Evolutionary conservation across 2,113 vertebrate species (phyloP), one percentile per base, ranked within the genome.

Genomic region (Nestor notabilis): DNA sequence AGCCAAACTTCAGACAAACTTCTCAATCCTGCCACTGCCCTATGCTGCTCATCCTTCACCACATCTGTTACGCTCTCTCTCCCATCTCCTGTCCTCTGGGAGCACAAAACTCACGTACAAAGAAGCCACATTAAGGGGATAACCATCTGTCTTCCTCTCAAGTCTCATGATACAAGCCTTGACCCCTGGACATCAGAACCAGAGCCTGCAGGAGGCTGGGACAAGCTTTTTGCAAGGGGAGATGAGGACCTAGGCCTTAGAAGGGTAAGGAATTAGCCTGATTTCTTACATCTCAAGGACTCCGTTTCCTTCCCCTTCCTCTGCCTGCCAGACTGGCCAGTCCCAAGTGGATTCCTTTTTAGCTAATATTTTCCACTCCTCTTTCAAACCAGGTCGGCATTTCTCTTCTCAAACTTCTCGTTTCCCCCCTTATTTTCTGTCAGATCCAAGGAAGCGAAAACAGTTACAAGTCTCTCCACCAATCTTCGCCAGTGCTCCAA

Each of bases 1-100:
- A 39, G 31, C 4, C 20, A 20, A 91, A 91, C 66, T 58, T 61
- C 46, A 65, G 11, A 28, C 35, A 17, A 50, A 68, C 15, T 41
- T 66, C 21, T 58, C 49, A 20, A 55, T 27, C 10, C 19, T 63
- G 50, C 4, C 53, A 31, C 18, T 25, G 3, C 13, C 13, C n/a
- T 24, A 8, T 61, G 23, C 25, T 7, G 13, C 9, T 44, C 25
- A 17, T 9, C 11, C 11, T 46, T 74, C 56, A 35, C 39, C 6
- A 23, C 0, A 0, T 23, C 58, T 70, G 33, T 55, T 50, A 78
- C 0, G 0, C 4, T 18, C 25, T 31, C 46, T 53, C 27, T 58
- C 46, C n/a, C 11, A 61, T n/a, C 39, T 53, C 33, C 64, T 27
- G 10, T 33, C 16, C 55, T 69, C 37, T 4, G 3, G 44, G 12